phyloP scores from a whole-genome alignment of 1,140 invertebrate species.

The Zaprionus ornatus region DNA sequence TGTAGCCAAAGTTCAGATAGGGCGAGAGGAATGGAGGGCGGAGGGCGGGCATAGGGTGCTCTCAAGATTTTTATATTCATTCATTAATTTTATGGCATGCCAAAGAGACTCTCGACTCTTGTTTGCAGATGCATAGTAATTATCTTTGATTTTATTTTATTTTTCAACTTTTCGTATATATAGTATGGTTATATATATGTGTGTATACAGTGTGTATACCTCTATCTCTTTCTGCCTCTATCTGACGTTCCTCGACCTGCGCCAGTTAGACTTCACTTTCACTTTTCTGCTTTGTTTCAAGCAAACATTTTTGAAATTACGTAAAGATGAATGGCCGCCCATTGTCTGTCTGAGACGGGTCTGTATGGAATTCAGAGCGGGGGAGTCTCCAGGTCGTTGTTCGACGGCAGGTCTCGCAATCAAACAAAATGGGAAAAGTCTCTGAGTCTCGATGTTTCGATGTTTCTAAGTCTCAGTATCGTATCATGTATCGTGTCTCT shows the following conservation, averaged over 20 bases:
- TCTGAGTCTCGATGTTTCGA: slow-evolving; percentile 7
- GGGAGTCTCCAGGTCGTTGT: slow-evolving; percentile 64
- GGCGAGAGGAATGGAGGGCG: slow-evolving; percentile 1
- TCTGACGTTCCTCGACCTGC: slow-evolving; percentile 21
- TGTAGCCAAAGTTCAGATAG: slow-evolving; percentile 54
- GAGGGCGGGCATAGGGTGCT: background rate
- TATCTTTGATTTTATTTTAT: slow-evolving; percentile 39
- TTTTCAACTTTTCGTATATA: slow-evolving; percentile 11
- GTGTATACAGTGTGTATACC: background rate
- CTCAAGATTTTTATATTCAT: slow-evolving; percentile 60
- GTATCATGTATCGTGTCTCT: background rate
- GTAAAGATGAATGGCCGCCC: slow-evolving; percentile 78
- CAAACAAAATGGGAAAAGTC: slow-evolving; percentile 13
- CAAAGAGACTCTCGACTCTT: slow-evolving; percentile 20
- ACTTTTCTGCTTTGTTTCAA: slow-evolving; percentile 78
- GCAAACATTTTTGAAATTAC: slow-evolving; percentile 74
- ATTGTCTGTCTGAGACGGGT: slow-evolving; percentile 50
- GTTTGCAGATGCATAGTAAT: slow-evolving; percentile 62
- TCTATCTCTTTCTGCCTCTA: slow-evolving; percentile 7
- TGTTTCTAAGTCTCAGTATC: background rate
- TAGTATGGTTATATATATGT: background rate
- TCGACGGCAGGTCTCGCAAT: slow-evolving; percentile 41
- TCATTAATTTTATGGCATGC: slow-evolving; percentile 60
- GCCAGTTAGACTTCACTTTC: slow-evolving; percentile 71
- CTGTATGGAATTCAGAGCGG: slow-evolving; percentile 59